Conservation (phyloP, 2,113 vertebrate genomes). For the Amphilophus citrinellus region DNA sequence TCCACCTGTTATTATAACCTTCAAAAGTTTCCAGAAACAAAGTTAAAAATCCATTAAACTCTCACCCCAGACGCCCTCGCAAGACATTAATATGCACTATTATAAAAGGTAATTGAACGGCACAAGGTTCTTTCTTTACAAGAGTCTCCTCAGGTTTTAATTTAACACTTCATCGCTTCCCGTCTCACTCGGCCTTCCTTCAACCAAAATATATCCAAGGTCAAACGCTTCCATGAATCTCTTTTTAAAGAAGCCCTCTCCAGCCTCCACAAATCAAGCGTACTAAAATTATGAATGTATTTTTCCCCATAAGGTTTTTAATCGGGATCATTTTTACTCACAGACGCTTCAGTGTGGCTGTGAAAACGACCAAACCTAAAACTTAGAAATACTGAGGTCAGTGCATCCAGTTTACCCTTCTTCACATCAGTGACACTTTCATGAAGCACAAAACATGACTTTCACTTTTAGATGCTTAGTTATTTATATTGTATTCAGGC, state of each 20-base stretch:
- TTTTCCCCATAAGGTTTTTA: background rate
- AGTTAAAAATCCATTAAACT: background rate
- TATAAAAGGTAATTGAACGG: constrained; percentile 12
- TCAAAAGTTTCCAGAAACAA: accelerated
- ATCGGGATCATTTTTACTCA: background rate
- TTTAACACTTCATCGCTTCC: constrained; percentile 12
- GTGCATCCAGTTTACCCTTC: background rate
- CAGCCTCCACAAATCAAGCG: background rate
- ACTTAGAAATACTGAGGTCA: background rate
- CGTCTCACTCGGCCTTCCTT: background rate
- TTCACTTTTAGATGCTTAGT: background rate
- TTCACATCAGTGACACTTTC: background rate
- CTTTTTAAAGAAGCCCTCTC: background rate
- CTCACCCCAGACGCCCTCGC: background rate
- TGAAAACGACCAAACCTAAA: background rate
- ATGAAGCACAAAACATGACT: background rate
- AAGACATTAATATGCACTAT: background rate
- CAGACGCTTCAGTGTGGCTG: background rate
- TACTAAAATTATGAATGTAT: background rate
- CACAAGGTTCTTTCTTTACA: background rate
- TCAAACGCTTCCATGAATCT: background rate
- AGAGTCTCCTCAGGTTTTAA: constrained; percentile 9
- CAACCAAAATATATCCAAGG: background rate
- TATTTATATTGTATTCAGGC: too few relatives aligned
- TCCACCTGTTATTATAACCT: background rate